Evolutionary conservation across 2,797 vertebrate species (phyloP).

Genomic region (Liparis tanakae): DNA sequence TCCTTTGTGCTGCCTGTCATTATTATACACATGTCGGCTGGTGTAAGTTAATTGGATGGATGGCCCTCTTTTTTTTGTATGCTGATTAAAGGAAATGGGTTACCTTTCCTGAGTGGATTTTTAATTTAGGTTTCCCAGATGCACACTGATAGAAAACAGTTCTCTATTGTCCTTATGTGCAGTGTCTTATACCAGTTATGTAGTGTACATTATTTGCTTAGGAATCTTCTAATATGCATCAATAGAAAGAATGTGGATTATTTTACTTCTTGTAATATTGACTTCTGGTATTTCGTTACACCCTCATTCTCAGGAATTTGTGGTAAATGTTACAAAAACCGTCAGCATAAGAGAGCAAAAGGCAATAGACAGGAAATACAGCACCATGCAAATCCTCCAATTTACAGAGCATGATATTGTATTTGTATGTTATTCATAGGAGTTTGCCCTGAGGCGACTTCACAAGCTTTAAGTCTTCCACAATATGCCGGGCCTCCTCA

Average conservation of each 20-base stretch:
- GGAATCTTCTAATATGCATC: background rate
- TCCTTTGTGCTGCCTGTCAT: constrained; percentile 74
- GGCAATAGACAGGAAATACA: constrained; percentile 30
- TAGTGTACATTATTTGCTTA: background rate
- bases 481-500: constrained; percentile 66
- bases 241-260: background rate
- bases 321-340: constrained; percentile 14
- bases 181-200: background rate
- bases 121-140: constrained; percentile 4
- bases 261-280: constrained; percentile 4
- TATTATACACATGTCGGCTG: constrained; percentile 62
- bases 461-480: constrained; percentile 51
- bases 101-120: constrained; percentile 31
- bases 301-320: constrained; percentile 15
- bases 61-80: constrained; percentile 45
- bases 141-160: constrained; percentile 14
- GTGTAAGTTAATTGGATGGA: constrained; percentile 73
- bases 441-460: constrained; percentile 61
- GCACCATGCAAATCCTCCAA: constrained; percentile 35
- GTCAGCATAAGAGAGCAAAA: constrained; percentile 23
- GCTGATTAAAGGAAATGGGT: constrained; percentile 59
- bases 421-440: constrained; percentile 65
- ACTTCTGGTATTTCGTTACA: background rate
- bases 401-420: constrained; percentile 58
- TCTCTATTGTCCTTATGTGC: background rate